Percentiles rank a stretch among this genome's conserved stretches.
phyloP scores from a whole-genome alignment of 2,888 invertebrate genomes.

The Anaspis maculata region DNA sequence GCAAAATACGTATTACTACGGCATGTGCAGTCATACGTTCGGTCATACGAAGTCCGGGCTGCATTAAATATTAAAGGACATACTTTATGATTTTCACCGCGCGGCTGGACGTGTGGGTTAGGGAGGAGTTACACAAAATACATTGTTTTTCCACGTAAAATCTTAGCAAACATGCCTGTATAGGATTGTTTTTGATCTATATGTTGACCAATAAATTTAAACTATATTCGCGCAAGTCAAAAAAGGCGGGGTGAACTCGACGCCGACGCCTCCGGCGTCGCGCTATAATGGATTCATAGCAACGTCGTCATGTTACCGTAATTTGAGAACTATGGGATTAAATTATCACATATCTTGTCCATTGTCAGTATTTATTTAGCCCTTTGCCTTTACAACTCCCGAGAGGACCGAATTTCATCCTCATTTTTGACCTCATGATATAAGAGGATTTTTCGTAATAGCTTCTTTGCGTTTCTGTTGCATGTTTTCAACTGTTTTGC shows the following conservation, averaged over 20 bases:
- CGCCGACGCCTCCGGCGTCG: slow-evolving; percentile 29
- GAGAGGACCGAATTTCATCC: too few relatives aligned
- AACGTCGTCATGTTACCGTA: slow-evolving; percentile 27
- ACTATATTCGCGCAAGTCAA: slow-evolving; percentile 27
- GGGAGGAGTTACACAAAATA: slow-evolving; percentile 28
- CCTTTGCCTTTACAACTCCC: too few relatives aligned
- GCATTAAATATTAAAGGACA: slow-evolving; percentile 22
- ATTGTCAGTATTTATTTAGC: slow-evolving; percentile 26
- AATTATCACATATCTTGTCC: slow-evolving; percentile 23
- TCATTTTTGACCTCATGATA: too few relatives aligned
- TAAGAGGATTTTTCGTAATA: too few relatives aligned
- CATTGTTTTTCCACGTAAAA: slow-evolving; percentile 19
- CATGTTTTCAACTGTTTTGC: too few relatives aligned
- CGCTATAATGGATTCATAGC: slow-evolving; percentile 33
- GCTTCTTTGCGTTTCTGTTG: too few relatives aligned
- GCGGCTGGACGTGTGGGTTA: slow-evolving; percentile 14
- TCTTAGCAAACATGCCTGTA: slow-evolving; percentile 12
- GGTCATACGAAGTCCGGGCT: slow-evolving; percentile 25
- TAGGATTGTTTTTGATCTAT: slow-evolving; percentile 11
- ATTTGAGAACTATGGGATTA: slow-evolving; percentile 23
- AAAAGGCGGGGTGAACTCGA: slow-evolving; percentile 29
- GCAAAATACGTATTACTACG: slow-evolving; percentile 21
- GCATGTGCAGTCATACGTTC: slow-evolving; percentile 17
- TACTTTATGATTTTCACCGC: slow-evolving; percentile 11
- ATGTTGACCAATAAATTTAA: slow-evolving; percentile 14